Evolutionary conservation across 2,113 vertebrate genomes (phyloP).

Genomic region (Nycticryphes semicollaris): DNA sequence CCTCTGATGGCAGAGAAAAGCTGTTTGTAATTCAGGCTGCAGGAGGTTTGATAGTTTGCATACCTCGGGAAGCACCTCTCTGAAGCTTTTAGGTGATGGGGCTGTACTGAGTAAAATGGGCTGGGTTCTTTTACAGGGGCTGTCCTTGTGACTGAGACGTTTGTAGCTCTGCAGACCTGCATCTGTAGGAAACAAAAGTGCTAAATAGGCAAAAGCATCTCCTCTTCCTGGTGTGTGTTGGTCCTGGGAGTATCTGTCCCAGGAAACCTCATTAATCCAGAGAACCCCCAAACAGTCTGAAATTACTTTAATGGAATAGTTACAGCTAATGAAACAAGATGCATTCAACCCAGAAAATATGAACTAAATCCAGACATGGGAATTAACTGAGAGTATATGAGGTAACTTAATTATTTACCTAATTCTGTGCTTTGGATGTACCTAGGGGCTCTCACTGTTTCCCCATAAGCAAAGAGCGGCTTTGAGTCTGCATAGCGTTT

Average conservation of each 20-base stretch:
- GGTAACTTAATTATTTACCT: conserved; percentile 47
- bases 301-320: conserved; percentile 15
- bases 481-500: not conserved
- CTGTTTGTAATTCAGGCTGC: not conserved
- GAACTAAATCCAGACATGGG: conserved; percentile 24
- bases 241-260: not conserved
- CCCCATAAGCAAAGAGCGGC: conserved; percentile 30
- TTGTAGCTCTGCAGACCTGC: not conserved
- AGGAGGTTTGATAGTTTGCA: fast-evolving
- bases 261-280: not conserved
- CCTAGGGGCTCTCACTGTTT: not conserved
- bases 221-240: not conserved
- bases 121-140: not conserved
- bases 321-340: conserved; percentile 41
- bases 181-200: not conserved
- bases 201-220: not conserved
- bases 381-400: conserved; percentile 57
- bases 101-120: not conserved
- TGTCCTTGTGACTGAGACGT: not conserved
- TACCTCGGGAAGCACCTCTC: not conserved
- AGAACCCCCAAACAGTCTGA: not conserved
- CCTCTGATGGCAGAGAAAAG: not conserved
- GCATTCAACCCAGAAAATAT: not conserved
- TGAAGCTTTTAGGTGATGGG: not conserved
- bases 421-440: conserved; percentile 22